Conservation (phyloP, 1,140 invertebrate species). For the Hyposmocoma kahamanoa region DNA sequence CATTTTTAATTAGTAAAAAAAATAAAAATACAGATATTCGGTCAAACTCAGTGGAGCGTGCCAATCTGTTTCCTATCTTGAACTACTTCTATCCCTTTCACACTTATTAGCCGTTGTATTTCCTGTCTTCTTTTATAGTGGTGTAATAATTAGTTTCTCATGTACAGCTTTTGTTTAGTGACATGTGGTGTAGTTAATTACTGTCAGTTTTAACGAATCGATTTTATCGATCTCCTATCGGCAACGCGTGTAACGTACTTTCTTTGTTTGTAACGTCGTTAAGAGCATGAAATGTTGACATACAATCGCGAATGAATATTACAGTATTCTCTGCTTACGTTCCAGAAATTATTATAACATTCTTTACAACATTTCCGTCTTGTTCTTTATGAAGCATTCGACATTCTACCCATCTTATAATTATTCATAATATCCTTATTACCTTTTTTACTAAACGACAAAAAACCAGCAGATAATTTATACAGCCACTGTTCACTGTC, state of each 20-base stretch:
- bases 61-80: constrained; percentile 62
- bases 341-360: too few relatives aligned
- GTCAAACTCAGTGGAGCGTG: constrained; percentile 51
- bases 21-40: too few relatives aligned
- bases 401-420: too few relatives aligned
- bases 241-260: not conserved
- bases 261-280: not conserved
- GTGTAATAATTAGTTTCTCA: constrained; percentile 60
- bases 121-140: constrained; percentile 16
- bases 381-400: too few relatives aligned
- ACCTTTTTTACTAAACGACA: not conserved
- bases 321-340: too few relatives aligned
- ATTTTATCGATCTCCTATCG: constrained; percentile 20
- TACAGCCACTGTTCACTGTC: not conserved
- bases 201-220: constrained; percentile 32
- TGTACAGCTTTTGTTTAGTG: constrained; percentile 58
- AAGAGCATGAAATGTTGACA: too few relatives aligned
- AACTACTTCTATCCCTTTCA: constrained; percentile 20
- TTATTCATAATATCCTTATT: too few relatives aligned
- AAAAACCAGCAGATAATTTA: not conserved
- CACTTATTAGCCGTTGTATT: constrained; percentile 6
- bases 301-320: too few relatives aligned
- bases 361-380: too few relatives aligned
- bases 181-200: constrained; percentile 65
- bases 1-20: constrained; percentile 66